These are phyloP conservation scores for Teinopalpus imperialis DNA, from an alignment of 2,888 invertebrate species.

Conservation along the genomic window DNA sequence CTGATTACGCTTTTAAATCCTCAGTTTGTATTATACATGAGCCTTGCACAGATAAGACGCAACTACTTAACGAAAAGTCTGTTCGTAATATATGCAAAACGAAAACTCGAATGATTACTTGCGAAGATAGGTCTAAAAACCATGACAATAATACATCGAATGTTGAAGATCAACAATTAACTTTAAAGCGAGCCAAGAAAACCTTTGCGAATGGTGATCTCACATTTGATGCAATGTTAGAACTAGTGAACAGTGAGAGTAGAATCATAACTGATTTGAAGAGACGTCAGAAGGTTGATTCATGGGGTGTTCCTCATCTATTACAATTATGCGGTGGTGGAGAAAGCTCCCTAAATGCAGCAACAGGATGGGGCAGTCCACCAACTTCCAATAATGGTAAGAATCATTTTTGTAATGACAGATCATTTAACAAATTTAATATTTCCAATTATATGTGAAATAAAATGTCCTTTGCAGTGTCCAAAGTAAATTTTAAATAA, in stretches of 20 bases:
- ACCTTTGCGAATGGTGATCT: conserved; percentile 75
- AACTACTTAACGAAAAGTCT: conserved; percentile 69
- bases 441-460: too few species aligned
- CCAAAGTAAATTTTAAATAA: too few species aligned
- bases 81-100: conserved; percentile 67
- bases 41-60: conserved; percentile 68
- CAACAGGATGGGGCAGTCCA: conserved; percentile 90
- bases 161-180: conserved; percentile 47
- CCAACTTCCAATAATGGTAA: conserved; percentile 85
- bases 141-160: conserved; percentile 76
- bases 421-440: too few species aligned
- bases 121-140: conserved; percentile 61
- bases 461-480: too few species aligned
- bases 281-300: conserved; percentile 47
- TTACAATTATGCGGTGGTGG: conserved; percentile 89
- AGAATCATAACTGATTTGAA: conserved; percentile 51
- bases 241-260: conserved; percentile 59
- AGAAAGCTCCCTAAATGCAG: conserved; percentile 90
- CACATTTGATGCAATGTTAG: conserved; percentile 73
- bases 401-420: conserved; percentile 26
- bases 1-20: conserved; percentile 84
- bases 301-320: conserved; percentile 84
- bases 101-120: conserved; percentile 68
- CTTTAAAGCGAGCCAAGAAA: conserved; percentile 47
- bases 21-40: conserved; percentile 81